Percentiles rank a stretch among this genome's conserved stretches.
Conservation (phyloP, 2,797 vertebrate species). For the Parauchenoglanis punctatus region DNA sequence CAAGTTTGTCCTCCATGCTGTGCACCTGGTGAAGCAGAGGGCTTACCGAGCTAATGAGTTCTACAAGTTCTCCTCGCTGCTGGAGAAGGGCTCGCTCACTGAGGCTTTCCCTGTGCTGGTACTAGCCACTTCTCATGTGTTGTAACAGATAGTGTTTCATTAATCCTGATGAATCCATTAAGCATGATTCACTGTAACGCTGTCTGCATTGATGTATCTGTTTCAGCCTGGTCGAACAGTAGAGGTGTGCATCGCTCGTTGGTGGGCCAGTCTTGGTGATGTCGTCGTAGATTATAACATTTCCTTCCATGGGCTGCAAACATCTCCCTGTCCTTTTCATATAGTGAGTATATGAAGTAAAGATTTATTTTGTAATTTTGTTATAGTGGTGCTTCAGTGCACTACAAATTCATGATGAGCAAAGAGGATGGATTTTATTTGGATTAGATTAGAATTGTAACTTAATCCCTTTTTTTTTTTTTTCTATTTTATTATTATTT, state of each 20-base stretch:
- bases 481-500: neutral
- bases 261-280: conserved; percentile 98
- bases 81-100: conserved; percentile 90
- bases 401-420: too few species aligned
- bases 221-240: conserved; percentile 86
- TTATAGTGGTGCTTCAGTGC: neutral
- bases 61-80: conserved; percentile 94
- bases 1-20: conserved; percentile 95
- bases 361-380: neutral
- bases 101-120: conserved; percentile 97
- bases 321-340: conserved; percentile 86
- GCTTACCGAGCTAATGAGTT: conserved; percentile 97
- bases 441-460: too few species aligned
- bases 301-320: conserved; percentile 90
- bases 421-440: too few species aligned
- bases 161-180: neutral
- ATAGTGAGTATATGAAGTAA: conserved; percentile 82
- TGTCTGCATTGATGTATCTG: neutral
- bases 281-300: conserved; percentile 91
- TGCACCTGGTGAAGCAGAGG: conserved; percentile 93
- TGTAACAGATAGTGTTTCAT: neutral
- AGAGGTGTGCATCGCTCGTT: conserved; percentile 95
- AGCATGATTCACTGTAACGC: neutral
- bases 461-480: too few species aligned
- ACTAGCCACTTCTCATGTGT: conserved; percentile 55